Conservation (phyloP, 2,888 invertebrate genomes). For the Parascotia fuliginaria region DNA sequence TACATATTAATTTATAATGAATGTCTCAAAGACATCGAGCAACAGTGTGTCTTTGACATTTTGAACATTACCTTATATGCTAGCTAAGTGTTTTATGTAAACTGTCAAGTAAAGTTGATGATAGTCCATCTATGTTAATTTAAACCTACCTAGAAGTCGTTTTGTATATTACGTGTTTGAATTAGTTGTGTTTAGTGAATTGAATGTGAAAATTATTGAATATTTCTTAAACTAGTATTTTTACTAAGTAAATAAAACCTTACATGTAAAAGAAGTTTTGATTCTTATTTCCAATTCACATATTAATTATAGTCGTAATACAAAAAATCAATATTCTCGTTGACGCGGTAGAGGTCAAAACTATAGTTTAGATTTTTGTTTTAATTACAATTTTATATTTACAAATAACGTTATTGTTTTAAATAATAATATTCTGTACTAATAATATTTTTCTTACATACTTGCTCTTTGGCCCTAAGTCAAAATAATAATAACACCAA, state of each 20-base stretch:
- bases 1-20: not conserved
- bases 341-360: too few relatives aligned
- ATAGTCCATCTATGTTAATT: conserved; percentile 21
- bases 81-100: not conserved
- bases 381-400: too few relatives aligned
- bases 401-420: too few relatives aligned
- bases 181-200: conserved; percentile 33
- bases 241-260: conserved; percentile 39
- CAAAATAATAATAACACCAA: too few relatives aligned
- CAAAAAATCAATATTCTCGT: not conserved
- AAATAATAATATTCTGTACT: too few relatives aligned
- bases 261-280: conserved; percentile 18
- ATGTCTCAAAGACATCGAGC: not conserved
- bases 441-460: too few relatives aligned
- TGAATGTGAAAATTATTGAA: conserved; percentile 43
- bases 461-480: too few relatives aligned
- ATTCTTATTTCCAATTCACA: conserved; percentile 27
- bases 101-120: not conserved
- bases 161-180: conserved; percentile 13
- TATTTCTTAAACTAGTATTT: conserved; percentile 37
- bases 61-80: not conserved
- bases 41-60: not conserved
- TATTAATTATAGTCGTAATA: not conserved
- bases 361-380: too few relatives aligned
- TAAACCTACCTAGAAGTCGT: conserved; percentile 2